Conservation (phyloP, 1,140 invertebrate genomes). For the Panagrolaimus sp. region DNA sequence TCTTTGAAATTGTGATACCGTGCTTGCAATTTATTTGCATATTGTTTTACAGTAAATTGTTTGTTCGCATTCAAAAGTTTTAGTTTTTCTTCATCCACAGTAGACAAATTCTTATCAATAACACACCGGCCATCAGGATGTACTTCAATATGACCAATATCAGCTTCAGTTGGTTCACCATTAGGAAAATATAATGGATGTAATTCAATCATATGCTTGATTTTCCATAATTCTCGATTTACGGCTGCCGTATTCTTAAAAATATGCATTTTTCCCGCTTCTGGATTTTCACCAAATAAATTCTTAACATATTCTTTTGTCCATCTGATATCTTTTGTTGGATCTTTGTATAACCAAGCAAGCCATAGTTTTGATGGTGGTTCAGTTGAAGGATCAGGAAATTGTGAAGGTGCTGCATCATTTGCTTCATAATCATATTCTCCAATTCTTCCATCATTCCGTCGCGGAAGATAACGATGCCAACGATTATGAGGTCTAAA, state of each 20-base stretch:
- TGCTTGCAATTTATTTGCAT: conserved; percentile 31
- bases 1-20: conserved; percentile 44
- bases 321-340: conserved; percentile 37
- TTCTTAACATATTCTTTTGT: conserved; percentile 29
- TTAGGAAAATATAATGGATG: conserved; percentile 50
- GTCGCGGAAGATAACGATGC: conserved; percentile 52
- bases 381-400: conserved; percentile 37
- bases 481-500: conserved; percentile 46
- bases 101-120: conserved; percentile 31
- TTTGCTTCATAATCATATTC: conserved; percentile 44
- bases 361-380: conserved; percentile 55
- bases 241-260: conserved; percentile 53
- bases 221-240: conserved; percentile 52
- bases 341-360: conserved; percentile 48
- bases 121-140: conserved; percentile 45
- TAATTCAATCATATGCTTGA: conserved; percentile 58
- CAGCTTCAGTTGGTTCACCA: conserved; percentile 52
- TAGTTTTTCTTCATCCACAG: conserved; percentile 32
- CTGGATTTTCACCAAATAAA: conserved; percentile 46
- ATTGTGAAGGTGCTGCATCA: conserved; percentile 37
- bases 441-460: conserved; percentile 36
- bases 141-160: conserved; percentile 40
- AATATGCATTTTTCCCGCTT: conserved; percentile 49
- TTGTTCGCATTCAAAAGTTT: conserved; percentile 37
- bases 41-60: conserved; percentile 42